Evolutionary conservation across 2,888 invertebrate genomes (phyloP).

Genomic region (Tholera decimalis): DNA sequence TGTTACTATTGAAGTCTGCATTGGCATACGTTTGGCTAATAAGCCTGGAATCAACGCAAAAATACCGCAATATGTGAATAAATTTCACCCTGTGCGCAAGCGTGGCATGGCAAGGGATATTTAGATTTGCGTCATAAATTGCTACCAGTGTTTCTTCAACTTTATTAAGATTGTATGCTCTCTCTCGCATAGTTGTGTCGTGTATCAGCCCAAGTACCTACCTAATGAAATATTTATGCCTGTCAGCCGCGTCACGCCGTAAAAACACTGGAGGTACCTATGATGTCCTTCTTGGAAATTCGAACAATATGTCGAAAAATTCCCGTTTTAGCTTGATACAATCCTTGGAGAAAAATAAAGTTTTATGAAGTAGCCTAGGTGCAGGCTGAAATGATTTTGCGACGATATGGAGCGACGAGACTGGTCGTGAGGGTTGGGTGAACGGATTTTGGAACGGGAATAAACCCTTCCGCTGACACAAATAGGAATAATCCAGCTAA

Average conservation of each 20-base stretch:
- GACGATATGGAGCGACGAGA: conserved; percentile 32
- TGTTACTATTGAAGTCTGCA: conserved; percentile 29
- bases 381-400: conserved; percentile 45
- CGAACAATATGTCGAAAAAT: conserved; percentile 39
- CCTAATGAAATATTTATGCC: conserved; percentile 76
- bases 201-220: conserved; percentile 64
- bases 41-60: conserved; percentile 52
- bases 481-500: conserved; percentile 63
- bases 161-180: conserved; percentile 75
- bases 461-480: conserved; percentile 59
- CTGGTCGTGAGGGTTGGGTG: conserved; percentile 33
- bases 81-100: conserved; percentile 55
- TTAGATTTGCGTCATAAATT: conserved; percentile 66
- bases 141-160: conserved; percentile 57
- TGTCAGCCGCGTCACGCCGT: conserved; percentile 69
- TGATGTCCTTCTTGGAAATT: conserved; percentile 57
- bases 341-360: conserved; percentile 33
- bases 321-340: conserved; percentile 18
- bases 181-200: conserved; percentile 67
- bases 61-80: conserved; percentile 59
- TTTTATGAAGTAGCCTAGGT: conserved; percentile 8
- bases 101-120: conserved; percentile 60
- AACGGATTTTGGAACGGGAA: conserved; percentile 50
- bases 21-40: conserved; percentile 42
- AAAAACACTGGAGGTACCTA: conserved; percentile 65